phyloP scores from a whole-genome alignment of 2,113 vertebrate species.

The Atlantisia rogersi region DNA sequence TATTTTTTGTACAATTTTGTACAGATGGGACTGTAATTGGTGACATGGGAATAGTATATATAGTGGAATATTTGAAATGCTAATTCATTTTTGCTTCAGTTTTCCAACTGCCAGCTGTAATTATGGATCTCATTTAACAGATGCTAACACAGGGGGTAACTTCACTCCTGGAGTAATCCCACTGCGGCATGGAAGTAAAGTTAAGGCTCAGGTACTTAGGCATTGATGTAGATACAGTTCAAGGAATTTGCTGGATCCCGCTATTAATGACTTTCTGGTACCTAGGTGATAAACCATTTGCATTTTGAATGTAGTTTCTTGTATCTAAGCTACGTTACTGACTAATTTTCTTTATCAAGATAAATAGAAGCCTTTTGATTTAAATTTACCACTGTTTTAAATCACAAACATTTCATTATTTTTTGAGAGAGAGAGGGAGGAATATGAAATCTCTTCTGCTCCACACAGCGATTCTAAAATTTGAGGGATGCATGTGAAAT shows the following conservation, averaged over 20 bases:
- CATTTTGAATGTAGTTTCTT: neutral
- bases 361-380: neutral
- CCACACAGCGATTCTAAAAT: neutral
- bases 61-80: constrained; percentile 55
- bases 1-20: constrained; percentile 15
- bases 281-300: neutral
- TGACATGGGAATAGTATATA: constrained; percentile 35
- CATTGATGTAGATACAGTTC: neutral
- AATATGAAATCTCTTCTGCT: neutral
- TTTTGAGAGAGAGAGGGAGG: neutral
- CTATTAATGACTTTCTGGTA: neutral
- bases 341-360: neutral
- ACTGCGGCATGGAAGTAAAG: neutral
- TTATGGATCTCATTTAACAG: constrained; percentile 56
- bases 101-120: constrained; percentile 49
- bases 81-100: constrained; percentile 49
- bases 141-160: constrained; percentile 37
- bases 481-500: neutral
- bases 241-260: neutral
- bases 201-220: neutral
- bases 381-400: neutral
- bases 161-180: constrained; percentile 13
- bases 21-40: constrained; percentile 39
- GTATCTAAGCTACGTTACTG: neutral
- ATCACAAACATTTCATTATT: neutral